Conservation (phyloP, 2,888 invertebrate genomes). For the Uropetala carovei region DNA sequence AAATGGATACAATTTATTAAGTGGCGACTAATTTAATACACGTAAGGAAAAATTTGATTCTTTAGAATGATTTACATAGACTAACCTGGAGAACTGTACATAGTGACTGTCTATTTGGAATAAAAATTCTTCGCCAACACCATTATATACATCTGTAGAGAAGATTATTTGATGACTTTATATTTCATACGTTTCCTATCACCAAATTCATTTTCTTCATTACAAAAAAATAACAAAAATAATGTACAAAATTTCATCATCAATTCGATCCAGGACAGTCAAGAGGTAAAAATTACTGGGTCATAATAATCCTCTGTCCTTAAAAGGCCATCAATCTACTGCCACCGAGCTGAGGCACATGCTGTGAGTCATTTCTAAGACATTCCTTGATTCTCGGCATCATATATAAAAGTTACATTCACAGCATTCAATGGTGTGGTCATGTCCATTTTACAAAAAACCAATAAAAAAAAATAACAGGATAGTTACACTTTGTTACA, state of each 20-base stretch:
- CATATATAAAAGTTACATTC: conserved; percentile 50
- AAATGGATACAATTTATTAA: conserved; percentile 26
- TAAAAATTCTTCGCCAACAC: conserved; percentile 60
- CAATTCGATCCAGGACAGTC: conserved; percentile 58
- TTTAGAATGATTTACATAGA: conserved; percentile 41
- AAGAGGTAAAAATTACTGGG: conserved; percentile 57
- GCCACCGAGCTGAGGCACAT: conserved; percentile 52
- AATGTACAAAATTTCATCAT: conserved; percentile 63
- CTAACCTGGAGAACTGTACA: conserved; percentile 57
- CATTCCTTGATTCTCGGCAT: conserved; percentile 37
- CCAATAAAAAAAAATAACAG: conserved; percentile 23
- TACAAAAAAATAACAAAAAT: conserved; percentile 64
- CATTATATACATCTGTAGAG: conserved; percentile 61
- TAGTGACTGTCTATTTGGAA: conserved; percentile 61
- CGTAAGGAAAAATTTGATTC: conserved; percentile 17
- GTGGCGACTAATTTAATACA: conserved; percentile 3
- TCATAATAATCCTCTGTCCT: conserved; percentile 44
- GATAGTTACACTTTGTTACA: conserved; percentile 63
- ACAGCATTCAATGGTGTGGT: conserved; percentile 64
- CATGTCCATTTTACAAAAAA: conserved; percentile 45
- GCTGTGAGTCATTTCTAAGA: conserved; percentile 62
- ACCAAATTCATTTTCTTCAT: conserved; percentile 58
- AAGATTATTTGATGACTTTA: conserved; percentile 53
- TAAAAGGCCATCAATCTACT: conserved; percentile 55
- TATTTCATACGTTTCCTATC: conserved; percentile 58